Percentiles rank a stretch among this genome's conserved stretches.
phyloP scores from a whole-genome alignment of 2,113 vertebrate genomes.

The Fregetta grallaria region DNA sequence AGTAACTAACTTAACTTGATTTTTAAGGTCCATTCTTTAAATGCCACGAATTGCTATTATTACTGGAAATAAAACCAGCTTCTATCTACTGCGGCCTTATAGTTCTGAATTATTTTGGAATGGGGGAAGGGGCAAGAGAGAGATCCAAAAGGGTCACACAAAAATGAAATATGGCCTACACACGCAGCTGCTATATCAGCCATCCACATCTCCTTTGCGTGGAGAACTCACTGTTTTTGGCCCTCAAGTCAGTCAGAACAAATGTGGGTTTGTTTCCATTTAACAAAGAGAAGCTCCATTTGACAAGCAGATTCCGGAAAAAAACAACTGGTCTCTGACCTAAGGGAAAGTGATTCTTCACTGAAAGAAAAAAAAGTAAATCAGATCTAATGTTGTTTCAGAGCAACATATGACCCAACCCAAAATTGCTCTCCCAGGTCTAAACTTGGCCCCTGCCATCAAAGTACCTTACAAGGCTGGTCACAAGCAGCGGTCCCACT shows the following conservation, averaged over 20 bases:
- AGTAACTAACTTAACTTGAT: not conserved
- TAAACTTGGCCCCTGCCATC: not conserved
- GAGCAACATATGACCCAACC: not conserved
- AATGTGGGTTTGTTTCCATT: not conserved
- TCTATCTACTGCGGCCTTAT: not conserved
- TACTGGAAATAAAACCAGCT: not conserved
- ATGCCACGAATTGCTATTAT: not conserved
- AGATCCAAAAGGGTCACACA: not conserved
- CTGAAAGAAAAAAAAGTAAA: not conserved
- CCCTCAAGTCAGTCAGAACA: not conserved
- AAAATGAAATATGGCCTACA: not conserved
- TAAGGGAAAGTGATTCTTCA: not conserved
- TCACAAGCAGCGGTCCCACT: not conserved
- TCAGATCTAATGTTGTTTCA: not conserved
- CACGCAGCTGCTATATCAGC: not conserved
- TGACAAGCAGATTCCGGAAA: not conserved
- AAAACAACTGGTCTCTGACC: not conserved
- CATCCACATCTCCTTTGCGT: not conserved
- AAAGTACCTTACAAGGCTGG: not conserved
- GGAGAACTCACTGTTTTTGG: not conserved
- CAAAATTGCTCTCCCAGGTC: not conserved
- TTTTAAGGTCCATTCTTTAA: not conserved
- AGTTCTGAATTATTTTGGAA: not conserved
- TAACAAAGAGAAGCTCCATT: conserved; percentile 6
- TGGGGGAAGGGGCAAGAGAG: not conserved